These are phyloP conservation scores for Agriopis leucophaearia DNA, from an alignment of 2,888 invertebrate species.

Conservation along the genomic window DNA sequence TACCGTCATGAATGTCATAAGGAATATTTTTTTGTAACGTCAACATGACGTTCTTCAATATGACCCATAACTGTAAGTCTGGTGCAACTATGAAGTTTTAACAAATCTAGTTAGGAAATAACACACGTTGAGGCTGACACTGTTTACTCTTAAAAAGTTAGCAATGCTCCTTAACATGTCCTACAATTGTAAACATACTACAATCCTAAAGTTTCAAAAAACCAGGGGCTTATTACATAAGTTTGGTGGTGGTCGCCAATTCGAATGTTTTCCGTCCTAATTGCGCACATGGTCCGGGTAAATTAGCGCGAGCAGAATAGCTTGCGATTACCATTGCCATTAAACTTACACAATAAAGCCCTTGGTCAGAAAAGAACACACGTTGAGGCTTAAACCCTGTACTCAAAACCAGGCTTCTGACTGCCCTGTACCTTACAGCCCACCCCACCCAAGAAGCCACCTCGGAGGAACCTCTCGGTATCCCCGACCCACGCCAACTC, in stretches of 20 bases:
- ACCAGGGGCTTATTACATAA: too few relatives aligned
- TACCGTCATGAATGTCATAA: too few relatives aligned
- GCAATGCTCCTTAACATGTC: too few relatives aligned
- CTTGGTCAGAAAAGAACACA: slow-evolving; percentile 3
- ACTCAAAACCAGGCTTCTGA: slow-evolving; percentile 23
- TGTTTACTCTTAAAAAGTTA: too few relatives aligned
- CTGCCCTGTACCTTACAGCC: slow-evolving; percentile 83
- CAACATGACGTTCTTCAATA: not conserved
- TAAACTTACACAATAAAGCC: not conserved
- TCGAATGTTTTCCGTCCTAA: too few relatives aligned
- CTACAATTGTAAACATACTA: too few relatives aligned
- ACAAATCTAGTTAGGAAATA: not conserved
- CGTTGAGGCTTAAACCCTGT: slow-evolving; percentile 5
- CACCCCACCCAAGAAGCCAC: slow-evolving; percentile 96
- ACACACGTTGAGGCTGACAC: not conserved
- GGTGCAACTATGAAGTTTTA: not conserved
- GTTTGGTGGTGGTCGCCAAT: too few relatives aligned
- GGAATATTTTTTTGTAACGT: not conserved
- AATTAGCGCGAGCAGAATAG: too few relatives aligned
- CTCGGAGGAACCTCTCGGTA: slow-evolving; percentile 93
- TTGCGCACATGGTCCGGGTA: too few relatives aligned
- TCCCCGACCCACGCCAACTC: slow-evolving; percentile 92
- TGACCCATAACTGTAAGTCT: not conserved
- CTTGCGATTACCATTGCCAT: too few relatives aligned
- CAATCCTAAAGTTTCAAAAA: too few relatives aligned